Conservation (phyloP, 2,797 vertebrate species). For the Rachycentron canadum region DNA sequence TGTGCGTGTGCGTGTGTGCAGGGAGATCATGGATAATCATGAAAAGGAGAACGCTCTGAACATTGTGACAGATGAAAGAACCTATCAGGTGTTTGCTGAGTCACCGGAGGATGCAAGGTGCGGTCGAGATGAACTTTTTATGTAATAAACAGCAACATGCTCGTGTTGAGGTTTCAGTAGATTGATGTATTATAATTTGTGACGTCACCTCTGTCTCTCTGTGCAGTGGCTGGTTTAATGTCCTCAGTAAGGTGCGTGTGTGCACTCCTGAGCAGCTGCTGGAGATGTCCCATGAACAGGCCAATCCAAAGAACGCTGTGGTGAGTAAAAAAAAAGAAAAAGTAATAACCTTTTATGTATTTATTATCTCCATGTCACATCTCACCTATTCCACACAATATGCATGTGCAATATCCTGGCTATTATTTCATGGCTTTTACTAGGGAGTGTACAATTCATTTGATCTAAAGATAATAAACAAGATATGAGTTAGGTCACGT, state of each 20-base stretch:
- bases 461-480: background rate
- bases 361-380: background rate
- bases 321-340: conserved; percentile 73
- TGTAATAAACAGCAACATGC: background rate
- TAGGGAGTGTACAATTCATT: background rate
- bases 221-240: conserved; percentile 88
- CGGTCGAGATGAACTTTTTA: background rate
- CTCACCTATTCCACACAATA: background rate
- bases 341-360: background rate
- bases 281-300: conserved; percentile 91
- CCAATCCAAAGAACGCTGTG: conserved; percentile 92
- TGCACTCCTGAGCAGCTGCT: conserved; percentile 88
- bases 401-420: background rate
- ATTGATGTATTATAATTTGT: background rate
- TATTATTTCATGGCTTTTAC: conserved; percentile 6
- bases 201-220: conserved; percentile 16
- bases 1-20: conserved; percentile 58
- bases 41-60: conserved; percentile 96
- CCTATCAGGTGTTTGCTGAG: conserved; percentile 95
- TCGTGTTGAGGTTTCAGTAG: background rate
- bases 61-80: conserved; percentile 92
- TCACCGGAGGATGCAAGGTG: conserved; percentile 96
- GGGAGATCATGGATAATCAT: conserved; percentile 94
- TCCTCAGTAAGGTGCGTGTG: conserved; percentile 87
- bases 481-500: background rate